A percentile compares a stretch with the other conserved stretches of the same genome.
phyloP scores from a whole-genome alignment of 2,888 invertebrate species.

The Phengaris alcon region DNA sequence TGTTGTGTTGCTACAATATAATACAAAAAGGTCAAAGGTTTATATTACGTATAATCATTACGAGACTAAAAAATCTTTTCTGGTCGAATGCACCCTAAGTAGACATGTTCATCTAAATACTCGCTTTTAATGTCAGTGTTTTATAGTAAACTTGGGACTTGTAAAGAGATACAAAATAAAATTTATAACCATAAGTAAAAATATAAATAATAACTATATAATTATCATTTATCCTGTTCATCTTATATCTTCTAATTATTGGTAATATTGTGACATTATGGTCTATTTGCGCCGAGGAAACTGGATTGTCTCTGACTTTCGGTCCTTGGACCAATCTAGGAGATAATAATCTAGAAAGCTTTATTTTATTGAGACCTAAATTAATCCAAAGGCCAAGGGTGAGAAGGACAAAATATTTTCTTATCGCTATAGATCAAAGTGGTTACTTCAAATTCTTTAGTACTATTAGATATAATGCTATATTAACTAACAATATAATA shows the following conservation, averaged over 20 bases:
- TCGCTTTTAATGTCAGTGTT: conserved; percentile 8
- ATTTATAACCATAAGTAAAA: not conserved
- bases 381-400: not conserved
- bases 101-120: not conserved
- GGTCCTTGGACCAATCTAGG: too few species aligned
- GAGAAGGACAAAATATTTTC: not conserved
- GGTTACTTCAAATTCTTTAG: not conserved
- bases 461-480: not conserved
- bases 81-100: not conserved
- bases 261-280: not conserved
- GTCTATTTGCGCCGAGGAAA: not conserved
- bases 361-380: not conserved
- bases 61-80: not conserved
- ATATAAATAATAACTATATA: not conserved
- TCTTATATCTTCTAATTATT: not conserved
- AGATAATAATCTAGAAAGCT: too few species aligned
- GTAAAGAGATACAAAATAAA: not conserved
- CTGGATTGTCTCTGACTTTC: too few species aligned
- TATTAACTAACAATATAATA: not conserved
- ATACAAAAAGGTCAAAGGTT: not conserved
- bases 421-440: not conserved
- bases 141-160: not conserved
- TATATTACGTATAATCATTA: not conserved
- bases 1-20: too few species aligned
- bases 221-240: not conserved